phyloP scores from a whole-genome alignment of 2,888 invertebrate species.

The Chaitophorus viminalis region DNA sequence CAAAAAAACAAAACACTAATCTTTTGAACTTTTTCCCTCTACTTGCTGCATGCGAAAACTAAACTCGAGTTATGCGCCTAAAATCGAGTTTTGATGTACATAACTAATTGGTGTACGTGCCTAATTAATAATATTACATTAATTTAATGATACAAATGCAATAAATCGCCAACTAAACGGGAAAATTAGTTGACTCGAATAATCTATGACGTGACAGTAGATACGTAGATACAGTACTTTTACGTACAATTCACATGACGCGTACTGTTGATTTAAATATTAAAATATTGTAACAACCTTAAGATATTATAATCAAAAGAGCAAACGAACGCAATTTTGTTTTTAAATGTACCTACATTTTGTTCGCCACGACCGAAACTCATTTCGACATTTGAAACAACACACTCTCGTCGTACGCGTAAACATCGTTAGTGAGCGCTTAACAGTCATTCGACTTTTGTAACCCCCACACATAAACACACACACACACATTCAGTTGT shows the following conservation, averaged over 20 bases:
- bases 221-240: no score
- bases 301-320: not conserved
- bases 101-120: no score
- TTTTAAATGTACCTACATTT: not conserved
- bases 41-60: not conserved
- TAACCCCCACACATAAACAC: not conserved
- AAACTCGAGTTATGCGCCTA: not conserved
- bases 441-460: no score
- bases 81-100: no score
- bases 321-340: not conserved
- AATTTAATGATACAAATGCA: no score
- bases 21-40: not conserved
- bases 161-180: not conserved
- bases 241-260: no score
- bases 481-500: not conserved
- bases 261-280: no score
- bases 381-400: not conserved
- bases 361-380: not conserved
- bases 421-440: no score
- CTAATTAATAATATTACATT: no score
- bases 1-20: not conserved
- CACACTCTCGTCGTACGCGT: not conserved
- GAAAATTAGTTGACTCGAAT: not conserved
- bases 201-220: not conserved
- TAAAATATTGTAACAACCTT: no score